Conservation (phyloP, 1,140 invertebrate species). For the Eurosta solidaginis region DNA sequence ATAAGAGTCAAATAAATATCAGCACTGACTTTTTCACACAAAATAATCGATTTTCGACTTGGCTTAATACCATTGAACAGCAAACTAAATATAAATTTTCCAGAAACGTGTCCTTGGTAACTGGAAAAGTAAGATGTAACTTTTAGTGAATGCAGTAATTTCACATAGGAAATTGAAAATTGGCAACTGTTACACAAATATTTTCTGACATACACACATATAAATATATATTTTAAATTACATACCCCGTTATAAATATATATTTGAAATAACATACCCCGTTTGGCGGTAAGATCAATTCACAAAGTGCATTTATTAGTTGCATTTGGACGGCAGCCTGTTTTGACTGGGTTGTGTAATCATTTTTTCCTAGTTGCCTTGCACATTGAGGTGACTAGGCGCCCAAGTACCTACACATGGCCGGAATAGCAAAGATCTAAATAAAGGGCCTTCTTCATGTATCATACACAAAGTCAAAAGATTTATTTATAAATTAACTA, state of each 20-base stretch:
- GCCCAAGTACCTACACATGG: neutral
- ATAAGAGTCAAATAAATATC: neutral
- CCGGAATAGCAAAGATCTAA: no score
- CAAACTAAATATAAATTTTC: neutral
- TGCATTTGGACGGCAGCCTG: conserved; percentile 1
- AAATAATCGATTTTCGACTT: conserved; percentile 19
- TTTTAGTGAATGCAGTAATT: neutral
- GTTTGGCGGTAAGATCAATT: neutral
- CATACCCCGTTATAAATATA: no score
- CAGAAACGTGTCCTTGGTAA: neutral
- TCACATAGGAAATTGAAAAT: conserved; percentile 18
- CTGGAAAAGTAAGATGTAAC: neutral
- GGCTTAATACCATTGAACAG: neutral
- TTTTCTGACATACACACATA: neutral
- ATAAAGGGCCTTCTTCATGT: no score
- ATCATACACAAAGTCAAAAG: no score
- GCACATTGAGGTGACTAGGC: neutral
- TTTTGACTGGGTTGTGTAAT: conserved; percentile 1
- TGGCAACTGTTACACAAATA: neutral
- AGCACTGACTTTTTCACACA: neutral
- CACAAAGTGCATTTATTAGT: conserved; percentile 24
- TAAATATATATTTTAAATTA: neutral
- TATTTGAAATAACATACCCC: neutral
- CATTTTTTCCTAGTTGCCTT: conserved; percentile 2
- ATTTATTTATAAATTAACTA: no score